A percentile compares a stretch with the other conserved stretches of the same genome.
Evolutionary conservation across 2,797 vertebrate genomes (phyloP).

Genomic region (Danionella dracula): DNA sequence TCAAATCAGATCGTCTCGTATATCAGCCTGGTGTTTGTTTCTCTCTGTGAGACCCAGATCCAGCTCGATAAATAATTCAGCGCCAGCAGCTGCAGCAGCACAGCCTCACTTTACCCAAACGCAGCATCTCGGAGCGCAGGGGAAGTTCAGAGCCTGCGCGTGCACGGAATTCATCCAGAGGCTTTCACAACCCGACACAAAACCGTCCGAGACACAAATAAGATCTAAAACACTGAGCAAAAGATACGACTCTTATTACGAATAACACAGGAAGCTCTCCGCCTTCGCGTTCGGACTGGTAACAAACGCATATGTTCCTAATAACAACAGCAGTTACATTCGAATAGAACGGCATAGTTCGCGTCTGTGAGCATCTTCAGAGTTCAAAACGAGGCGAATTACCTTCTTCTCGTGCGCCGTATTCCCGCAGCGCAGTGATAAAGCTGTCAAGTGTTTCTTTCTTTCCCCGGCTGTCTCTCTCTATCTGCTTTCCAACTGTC

Average conservation of each 20-base stretch:
- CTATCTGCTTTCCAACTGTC: slow-evolving; percentile 43
- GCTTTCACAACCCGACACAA: slow-evolving; percentile 40
- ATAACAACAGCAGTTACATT: slow-evolving; percentile 15
- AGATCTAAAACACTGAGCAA: background rate
- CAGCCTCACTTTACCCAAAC: slow-evolving; percentile 37
- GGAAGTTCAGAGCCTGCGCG: slow-evolving; percentile 64
- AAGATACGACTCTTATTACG: slow-evolving; percentile 56
- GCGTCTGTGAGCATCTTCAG: slow-evolving; percentile 1
- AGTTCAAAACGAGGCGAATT: slow-evolving; percentile 29
- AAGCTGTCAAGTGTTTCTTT: slow-evolving; percentile 40
- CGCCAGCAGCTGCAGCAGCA: slow-evolving; percentile 58
- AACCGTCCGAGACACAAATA: slow-evolving; percentile 45
- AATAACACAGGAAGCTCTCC: slow-evolving; percentile 65
- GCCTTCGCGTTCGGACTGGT: background rate
- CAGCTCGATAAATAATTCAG: slow-evolving; percentile 72
- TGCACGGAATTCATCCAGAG: slow-evolving; percentile 45
- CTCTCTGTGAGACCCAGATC: slow-evolving; percentile 48
- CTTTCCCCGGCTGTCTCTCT: slow-evolving; percentile 23
- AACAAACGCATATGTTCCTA: slow-evolving; percentile 28
- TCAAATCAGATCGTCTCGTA: slow-evolving; percentile 6
- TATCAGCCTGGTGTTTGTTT: slow-evolving; percentile 47
- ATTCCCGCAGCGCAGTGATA: slow-evolving; percentile 30
- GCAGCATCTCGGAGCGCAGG: slow-evolving; percentile 52
- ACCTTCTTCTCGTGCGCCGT: slow-evolving; percentile 35
- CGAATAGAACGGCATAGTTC: no score